Conservation (phyloP, 2,797 vertebrate genomes). For the Miichthys miiuy region DNA sequence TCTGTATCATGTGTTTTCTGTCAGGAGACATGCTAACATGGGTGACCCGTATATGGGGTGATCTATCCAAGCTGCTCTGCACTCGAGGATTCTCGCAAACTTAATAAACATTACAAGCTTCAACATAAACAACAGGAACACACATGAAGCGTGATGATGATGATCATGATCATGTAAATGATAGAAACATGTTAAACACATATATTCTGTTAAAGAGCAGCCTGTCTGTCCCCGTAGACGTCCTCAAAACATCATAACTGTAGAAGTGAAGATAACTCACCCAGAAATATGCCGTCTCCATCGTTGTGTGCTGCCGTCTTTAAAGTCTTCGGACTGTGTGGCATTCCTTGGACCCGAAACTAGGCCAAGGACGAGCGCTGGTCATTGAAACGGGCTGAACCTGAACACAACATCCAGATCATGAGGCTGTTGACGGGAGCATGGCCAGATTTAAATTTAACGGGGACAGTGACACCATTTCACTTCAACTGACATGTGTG, state of each 20-base stretch:
- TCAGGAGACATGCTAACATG: slow-evolving; percentile 56
- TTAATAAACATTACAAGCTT: slow-evolving; percentile 34
- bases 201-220: slow-evolving; percentile 62
- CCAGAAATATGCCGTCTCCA: slow-evolving; percentile 74
- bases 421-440: slow-evolving; percentile 61
- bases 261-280: slow-evolving; percentile 75
- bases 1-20: slow-evolving; percentile 19
- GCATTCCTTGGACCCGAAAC: slow-evolving; percentile 67
- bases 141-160: slow-evolving; percentile 31
- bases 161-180: slow-evolving; percentile 61
- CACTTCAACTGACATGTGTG: neutral
- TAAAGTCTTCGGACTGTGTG: slow-evolving; percentile 64
- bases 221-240: too few species aligned
- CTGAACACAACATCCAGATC: slow-evolving; percentile 67
- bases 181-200: slow-evolving; percentile 34
- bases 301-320: slow-evolving; percentile 69
- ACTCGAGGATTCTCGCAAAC: slow-evolving; percentile 43
- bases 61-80: slow-evolving; percentile 56
- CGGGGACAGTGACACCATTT: slow-evolving; percentile 30
- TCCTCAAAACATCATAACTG: too few species aligned
- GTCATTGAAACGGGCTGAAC: slow-evolving; percentile 77
- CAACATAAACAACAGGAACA: slow-evolving; percentile 29
- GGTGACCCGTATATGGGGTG: slow-evolving; percentile 72
- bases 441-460: slow-evolving; percentile 56
- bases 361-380: slow-evolving; percentile 83